Conservation (phyloP, 2,797 vertebrate species). For the Tachyglossus aculeatus region DNA sequence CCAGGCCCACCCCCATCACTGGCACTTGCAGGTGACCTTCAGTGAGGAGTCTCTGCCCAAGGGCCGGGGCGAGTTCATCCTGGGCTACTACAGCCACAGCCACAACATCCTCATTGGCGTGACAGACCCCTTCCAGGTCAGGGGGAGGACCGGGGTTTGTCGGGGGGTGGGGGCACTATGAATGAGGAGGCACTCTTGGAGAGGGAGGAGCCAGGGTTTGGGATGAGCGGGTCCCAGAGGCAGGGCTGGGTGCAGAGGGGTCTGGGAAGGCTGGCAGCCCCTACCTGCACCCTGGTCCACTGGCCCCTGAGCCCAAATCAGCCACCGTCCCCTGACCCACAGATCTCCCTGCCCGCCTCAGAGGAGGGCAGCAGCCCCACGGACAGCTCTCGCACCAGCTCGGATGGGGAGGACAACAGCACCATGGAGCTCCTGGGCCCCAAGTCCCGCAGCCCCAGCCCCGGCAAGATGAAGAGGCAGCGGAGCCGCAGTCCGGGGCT, state of each 20-base stretch:
- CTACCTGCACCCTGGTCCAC: not conserved
- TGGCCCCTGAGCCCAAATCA: not conserved
- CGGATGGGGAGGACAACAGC: constrained; percentile 88
- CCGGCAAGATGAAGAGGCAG: constrained; percentile 76
- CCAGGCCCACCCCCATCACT: not conserved
- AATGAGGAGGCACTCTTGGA: not conserved
- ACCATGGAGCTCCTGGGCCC: constrained; percentile 86
- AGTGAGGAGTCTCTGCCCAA: constrained; percentile 92
- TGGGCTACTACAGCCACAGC: constrained; percentile 95
- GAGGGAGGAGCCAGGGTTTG: not conserved
- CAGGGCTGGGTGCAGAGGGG: not conserved
- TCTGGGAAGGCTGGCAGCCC: not conserved
- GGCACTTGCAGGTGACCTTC: constrained; percentile 83
- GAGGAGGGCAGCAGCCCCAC: constrained; percentile 80
- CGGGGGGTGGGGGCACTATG: not conserved
- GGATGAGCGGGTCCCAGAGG: not conserved
- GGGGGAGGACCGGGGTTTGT: not conserved
- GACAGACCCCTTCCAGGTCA: constrained; percentile 97
- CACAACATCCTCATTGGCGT: constrained; percentile 89
- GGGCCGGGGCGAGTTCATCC: constrained; percentile 91
- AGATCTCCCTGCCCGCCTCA: constrained; percentile 90
- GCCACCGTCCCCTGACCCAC: not conserved
- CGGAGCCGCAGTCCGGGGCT: constrained; percentile 79
- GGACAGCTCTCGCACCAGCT: constrained; percentile 89
- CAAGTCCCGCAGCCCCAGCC: constrained; percentile 88